Percentiles rank a stretch among this genome's conserved stretches.
These are phyloP conservation scores for Cephalopholis sonnerati DNA, from an alignment of 2,113 vertebrate species.

Conservation along the genomic window DNA sequence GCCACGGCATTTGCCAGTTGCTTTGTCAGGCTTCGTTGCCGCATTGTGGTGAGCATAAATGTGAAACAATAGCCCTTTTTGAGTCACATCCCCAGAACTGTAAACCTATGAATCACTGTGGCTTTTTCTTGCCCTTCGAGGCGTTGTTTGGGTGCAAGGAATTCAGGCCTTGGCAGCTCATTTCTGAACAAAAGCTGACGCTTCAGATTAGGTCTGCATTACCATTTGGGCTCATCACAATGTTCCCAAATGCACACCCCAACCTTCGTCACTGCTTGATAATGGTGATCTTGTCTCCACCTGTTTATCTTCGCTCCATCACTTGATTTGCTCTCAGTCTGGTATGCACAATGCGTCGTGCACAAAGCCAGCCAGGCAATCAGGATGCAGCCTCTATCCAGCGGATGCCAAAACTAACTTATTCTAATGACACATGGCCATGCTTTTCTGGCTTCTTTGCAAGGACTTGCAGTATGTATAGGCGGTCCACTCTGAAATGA, in stretches of 20 bases:
- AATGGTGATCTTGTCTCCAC: slow-evolving; percentile 69
- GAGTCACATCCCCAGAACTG: slow-evolving; percentile 71
- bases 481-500: neutral
- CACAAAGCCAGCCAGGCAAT: slow-evolving; percentile 41
- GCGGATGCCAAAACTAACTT: slow-evolving; percentile 63
- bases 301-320: slow-evolving; percentile 70
- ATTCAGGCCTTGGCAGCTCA: slow-evolving; percentile 54
- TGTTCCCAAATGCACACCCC: slow-evolving; percentile 29
- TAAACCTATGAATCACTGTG: slow-evolving; percentile 71
- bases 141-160: slow-evolving; percentile 67
- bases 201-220: slow-evolving; percentile 42
- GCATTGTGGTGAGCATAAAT: slow-evolving; percentile 69
- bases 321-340: slow-evolving; percentile 59
- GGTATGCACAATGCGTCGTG: slow-evolving; percentile 57
- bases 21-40: slow-evolving; percentile 57
- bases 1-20: slow-evolving; percentile 59
- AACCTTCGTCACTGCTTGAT: slow-evolving; percentile 47
- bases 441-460: slow-evolving; percentile 52
- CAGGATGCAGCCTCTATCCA: slow-evolving; percentile 41
- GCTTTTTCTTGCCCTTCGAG: slow-evolving; percentile 55
- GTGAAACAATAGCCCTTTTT: slow-evolving; percentile 69
- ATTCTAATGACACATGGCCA: slow-evolving; percentile 54
- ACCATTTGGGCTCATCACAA: slow-evolving; percentile 41
- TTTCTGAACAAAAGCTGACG: slow-evolving; percentile 58
- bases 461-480: slow-evolving; percentile 28